A percentile compares a stretch with the other conserved stretches of the same genome.
These are phyloP conservation scores for Chaitophorus viminalis DNA, from an alignment of 2,888 invertebrate genomes.

Conservation along the genomic window DNA sequence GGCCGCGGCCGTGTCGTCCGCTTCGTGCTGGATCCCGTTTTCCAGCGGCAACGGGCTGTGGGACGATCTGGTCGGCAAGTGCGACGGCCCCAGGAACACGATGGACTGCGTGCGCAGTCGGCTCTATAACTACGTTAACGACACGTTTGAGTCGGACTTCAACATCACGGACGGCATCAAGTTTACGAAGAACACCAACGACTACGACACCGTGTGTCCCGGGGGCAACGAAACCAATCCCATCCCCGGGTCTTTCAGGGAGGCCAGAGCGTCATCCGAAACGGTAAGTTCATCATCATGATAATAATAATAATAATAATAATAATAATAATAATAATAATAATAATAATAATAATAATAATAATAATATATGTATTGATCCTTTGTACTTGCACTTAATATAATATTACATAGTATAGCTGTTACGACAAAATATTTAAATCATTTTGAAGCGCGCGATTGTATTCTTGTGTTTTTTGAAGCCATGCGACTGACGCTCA, in stretches of 20 bases:
- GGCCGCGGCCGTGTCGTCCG: not conserved
- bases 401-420: too few relatives aligned
- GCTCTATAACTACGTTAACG: slow-evolving; percentile 78
- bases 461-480: too few relatives aligned
- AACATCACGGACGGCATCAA: slow-evolving; percentile 75
- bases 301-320: too few relatives aligned
- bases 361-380: too few relatives aligned
- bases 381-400: too few relatives aligned
- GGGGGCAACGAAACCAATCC: slow-evolving; percentile 11
- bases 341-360: too few relatives aligned
- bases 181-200: slow-evolving; percentile 73
- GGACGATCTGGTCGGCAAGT: slow-evolving; percentile 79
- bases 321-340: too few relatives aligned
- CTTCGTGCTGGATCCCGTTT: not conserved
- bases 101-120: slow-evolving; percentile 82
- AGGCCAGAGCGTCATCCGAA: slow-evolving; percentile 64
- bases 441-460: too few relatives aligned
- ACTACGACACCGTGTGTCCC: slow-evolving; percentile 68
- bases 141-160: slow-evolving; percentile 75
- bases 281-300: slow-evolving; percentile 64
- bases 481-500: too few relatives aligned
- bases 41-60: slow-evolving; percentile 69
- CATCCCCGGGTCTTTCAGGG: slow-evolving; percentile 57
- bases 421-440: too few relatives aligned
- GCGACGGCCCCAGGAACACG: slow-evolving; percentile 73